phyloP scores from a whole-genome alignment of 2,797 vertebrate genomes.

The Pangasius djambal region DNA sequence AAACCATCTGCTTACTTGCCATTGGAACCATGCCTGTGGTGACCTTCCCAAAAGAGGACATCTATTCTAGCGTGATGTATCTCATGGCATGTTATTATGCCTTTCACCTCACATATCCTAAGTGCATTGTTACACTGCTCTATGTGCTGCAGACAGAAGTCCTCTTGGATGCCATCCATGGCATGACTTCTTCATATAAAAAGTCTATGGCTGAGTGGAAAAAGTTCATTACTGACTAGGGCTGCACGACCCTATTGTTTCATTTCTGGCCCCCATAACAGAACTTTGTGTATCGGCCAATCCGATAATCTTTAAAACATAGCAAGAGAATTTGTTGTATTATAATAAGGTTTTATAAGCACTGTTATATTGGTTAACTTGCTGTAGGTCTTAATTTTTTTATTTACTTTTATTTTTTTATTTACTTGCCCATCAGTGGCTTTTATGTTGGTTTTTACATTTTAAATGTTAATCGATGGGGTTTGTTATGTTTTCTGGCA shows the following conservation, averaged over 20 bases:
- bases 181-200: not conserved
- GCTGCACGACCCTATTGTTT: not conserved
- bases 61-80: not conserved
- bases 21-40: not conserved
- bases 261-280: not conserved
- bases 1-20: not conserved
- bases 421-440: not conserved
- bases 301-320: not conserved
- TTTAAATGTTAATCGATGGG: not conserved
- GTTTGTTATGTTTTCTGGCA: not conserved
- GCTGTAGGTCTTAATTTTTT: not conserved
- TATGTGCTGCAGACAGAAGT: not conserved
- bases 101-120: not conserved
- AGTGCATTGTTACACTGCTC: not conserved
- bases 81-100: not conserved
- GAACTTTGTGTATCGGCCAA: not conserved
- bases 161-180: not conserved
- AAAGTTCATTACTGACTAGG: not conserved
- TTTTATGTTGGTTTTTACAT: not conserved
- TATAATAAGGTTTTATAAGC: not conserved
- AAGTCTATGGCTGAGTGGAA: not conserved
- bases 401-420: no score
- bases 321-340: not conserved
- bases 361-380: not conserved
- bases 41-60: not conserved